A percentile compares a stretch with the other conserved stretches of the same genome.
phyloP scores from a whole-genome alignment of 2,113 vertebrate species.

The Poeciliopsis occidentalis region DNA sequence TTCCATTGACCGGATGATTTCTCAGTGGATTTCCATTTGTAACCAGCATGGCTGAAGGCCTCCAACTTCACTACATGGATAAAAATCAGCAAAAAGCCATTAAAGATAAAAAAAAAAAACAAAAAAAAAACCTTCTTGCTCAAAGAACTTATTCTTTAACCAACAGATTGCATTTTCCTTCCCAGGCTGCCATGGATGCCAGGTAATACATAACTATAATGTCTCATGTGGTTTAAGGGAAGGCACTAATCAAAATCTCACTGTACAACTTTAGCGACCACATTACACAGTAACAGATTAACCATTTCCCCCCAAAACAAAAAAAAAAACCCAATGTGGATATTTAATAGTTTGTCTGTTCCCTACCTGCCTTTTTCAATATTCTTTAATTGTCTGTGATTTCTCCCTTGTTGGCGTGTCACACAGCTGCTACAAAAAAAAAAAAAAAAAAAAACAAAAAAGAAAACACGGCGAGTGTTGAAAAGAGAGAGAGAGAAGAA shows the following conservation, averaged over 20 bases:
- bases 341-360: conserved; percentile 67
- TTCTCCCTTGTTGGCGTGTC: conserved; percentile 77
- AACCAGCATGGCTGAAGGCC: not conserved
- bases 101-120: not conserved
- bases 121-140: not conserved
- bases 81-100: not conserved
- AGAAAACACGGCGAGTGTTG: conserved; percentile 54
- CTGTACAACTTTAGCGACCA: too few relatives aligned
- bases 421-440: conserved; percentile 72
- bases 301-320: too few relatives aligned
- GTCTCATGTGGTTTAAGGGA: too few relatives aligned
- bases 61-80: not conserved
- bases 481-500: conserved; percentile 10
- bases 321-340: conserved; percentile 19
- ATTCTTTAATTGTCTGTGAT: conserved; percentile 79
- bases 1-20: too few relatives aligned
- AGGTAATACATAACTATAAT: too few relatives aligned
- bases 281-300: too few relatives aligned
- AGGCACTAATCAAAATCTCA: too few relatives aligned
- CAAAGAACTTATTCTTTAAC: not conserved
- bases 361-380: conserved; percentile 82
- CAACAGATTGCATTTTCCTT: not conserved
- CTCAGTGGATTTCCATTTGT: too few relatives aligned
- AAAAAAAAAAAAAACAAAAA: conserved; percentile 30
- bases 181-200: too few relatives aligned